Evolutionary conservation across 2,113 vertebrate species (phyloP), one percentile per base, ranked within the genome.

Genomic region (Eulemur macaco): DNA sequence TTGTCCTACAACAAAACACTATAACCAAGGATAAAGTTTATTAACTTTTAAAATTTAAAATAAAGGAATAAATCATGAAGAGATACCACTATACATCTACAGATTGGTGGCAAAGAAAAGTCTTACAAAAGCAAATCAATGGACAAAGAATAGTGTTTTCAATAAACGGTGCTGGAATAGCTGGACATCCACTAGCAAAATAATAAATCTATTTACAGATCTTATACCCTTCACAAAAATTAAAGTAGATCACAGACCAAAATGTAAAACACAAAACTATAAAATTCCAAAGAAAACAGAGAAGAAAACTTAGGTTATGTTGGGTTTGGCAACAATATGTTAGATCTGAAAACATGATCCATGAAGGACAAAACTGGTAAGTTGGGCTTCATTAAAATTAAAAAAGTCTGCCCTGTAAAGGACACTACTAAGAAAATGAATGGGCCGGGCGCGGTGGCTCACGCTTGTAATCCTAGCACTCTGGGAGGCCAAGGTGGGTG

Each of bases 11-110:
- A 14, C n/a, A 86, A 90, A 89, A 80, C 64, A 25, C 63, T 54
- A 83, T 2, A 96, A 77, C 11, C 58, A 74, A 81, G 39, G 23
- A 63, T 76, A 94, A 74, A n/a, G 20, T 89, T 68, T 39, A 92
- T n/a, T 54, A 78, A 71, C 92, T 58, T 94, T 76, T 66, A 86
- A 64, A 90, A 34, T 54, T 71, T 92, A 80, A 86, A 94, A 80
- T 80, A 66, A 60, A 95, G 8, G 27, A 82, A 88, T 9, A 63
- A 86, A 95, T 3, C 37, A 64, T 29, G 88, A 68, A 63, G 39
- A 77, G 23, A 86, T 39, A 52, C 15, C 29, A 93, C 39, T 66
- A 74, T n/a, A 60, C 14, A 54, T 25, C 34, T 66, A 71, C 21
- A 91, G 54, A 76, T 0, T 23, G 18, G 27, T 6, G 18, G 25